Percentiles rank a stretch among this genome's conserved stretches.
phyloP scores from a whole-genome alignment of 2,797 vertebrate genomes.

The Muraenolepis orangiensis region DNA sequence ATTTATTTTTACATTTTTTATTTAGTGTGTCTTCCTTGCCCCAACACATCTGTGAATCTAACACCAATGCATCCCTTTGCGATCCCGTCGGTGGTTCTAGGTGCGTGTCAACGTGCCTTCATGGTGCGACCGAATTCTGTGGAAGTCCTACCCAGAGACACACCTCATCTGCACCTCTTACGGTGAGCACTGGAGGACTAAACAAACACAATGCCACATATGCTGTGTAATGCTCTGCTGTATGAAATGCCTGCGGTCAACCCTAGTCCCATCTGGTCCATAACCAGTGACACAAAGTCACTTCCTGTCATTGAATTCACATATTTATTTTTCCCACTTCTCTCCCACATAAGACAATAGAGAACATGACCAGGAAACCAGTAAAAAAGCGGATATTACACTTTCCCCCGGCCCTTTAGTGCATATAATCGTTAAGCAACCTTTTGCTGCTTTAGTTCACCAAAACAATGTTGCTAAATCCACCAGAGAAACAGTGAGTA shows the following conservation, averaged over 20 bases:
- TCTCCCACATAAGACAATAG: neutral
- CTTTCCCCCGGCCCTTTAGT: neutral
- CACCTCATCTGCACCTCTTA: conserved; percentile 77
- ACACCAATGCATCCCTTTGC: conserved; percentile 3
- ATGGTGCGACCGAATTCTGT: conserved; percentile 83
- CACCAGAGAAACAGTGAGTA: neutral
- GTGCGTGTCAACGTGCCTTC: conserved; percentile 81
- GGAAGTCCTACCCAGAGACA: conserved; percentile 81
- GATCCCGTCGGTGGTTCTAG: conserved; percentile 49
- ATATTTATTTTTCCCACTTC: conserved; percentile 18
- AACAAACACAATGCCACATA: neutral
- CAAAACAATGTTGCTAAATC: neutral
- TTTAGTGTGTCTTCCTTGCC: neutral
- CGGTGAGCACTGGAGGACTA: conserved; percentile 57
- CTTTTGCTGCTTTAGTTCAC: neutral
- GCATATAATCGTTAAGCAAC: neutral
- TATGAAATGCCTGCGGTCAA: conserved; percentile 29
- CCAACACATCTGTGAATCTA: neutral
- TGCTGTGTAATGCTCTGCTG: neutral
- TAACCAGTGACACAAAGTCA: conserved; percentile 40
- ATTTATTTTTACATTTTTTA: neutral
- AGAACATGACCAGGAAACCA: neutral
- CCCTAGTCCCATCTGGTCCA: conserved; percentile 36
- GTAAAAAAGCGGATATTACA: neutral
- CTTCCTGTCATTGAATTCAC: conserved; percentile 49